Conservation (phyloP, 2,888 invertebrate genomes). For the Bruchidius siliquastri region DNA sequence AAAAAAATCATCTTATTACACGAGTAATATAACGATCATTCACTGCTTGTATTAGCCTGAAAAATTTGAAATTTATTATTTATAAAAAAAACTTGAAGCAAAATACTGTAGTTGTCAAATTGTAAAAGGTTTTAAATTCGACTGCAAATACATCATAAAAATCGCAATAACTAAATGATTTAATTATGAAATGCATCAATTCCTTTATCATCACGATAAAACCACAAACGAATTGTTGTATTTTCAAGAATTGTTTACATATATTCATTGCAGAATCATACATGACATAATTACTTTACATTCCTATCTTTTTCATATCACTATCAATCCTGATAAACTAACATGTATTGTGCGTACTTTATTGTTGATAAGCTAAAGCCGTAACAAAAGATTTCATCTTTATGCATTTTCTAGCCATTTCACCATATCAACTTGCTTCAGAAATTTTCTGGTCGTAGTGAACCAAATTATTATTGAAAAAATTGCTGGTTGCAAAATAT, state of each 20-base stretch:
- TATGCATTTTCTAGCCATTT: neutral
- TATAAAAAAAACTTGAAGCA: too few relatives aligned
- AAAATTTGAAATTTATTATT: too few relatives aligned
- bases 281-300: neutral
- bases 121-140: too few relatives aligned
- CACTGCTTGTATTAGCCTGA: too few relatives aligned
- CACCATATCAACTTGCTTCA: neutral
- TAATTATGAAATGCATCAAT: too few relatives aligned
- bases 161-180: too few relatives aligned
- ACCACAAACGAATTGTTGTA: neutral
- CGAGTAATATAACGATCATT: too few relatives aligned
- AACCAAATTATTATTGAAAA: neutral
- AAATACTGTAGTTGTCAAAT: too few relatives aligned
- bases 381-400: neutral
- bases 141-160: too few relatives aligned
- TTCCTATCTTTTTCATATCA: neutral
- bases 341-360: neutral
- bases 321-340: neutral
- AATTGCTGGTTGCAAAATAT: neutral
- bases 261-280: neutral
- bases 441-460: neutral
- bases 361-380: neutral
- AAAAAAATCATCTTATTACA: too few relatives aligned
- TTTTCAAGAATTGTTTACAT: neutral
- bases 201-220: neutral